Percentiles rank a stretch among this genome's conserved stretches.
phyloP scores from a whole-genome alignment of 2,797 vertebrate genomes.

The Tokudaia muenninki region DNA sequence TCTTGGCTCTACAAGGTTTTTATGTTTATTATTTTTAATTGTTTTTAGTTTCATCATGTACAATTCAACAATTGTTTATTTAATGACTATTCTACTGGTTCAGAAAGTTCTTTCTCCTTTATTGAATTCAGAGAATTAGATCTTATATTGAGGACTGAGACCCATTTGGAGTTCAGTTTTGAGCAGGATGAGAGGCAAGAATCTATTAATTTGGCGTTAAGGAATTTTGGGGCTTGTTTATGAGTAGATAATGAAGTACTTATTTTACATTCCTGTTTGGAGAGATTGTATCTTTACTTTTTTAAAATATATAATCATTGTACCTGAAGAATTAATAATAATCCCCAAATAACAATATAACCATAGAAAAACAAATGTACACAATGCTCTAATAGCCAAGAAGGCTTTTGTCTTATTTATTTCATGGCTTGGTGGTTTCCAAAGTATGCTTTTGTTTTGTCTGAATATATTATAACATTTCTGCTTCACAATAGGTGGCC shows the following conservation, averaged over 20 bases:
- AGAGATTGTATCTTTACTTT: conserved; percentile 44
- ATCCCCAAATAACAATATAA: neutral
- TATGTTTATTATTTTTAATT: neutral
- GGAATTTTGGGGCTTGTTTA: neutral
- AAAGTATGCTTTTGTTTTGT: conserved; percentile 36
- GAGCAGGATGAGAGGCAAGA: neutral
- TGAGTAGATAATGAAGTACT: conserved; percentile 62
- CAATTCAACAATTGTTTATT: neutral
- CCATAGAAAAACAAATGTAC: neutral
- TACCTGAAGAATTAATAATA: neutral
- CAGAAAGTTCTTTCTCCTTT: neutral
- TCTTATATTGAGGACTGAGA: too few relatives aligned
- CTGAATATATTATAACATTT: neutral
- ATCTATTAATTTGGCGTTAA: neutral
- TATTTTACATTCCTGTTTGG: neutral
- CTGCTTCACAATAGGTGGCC: neutral
- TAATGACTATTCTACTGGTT: neutral
- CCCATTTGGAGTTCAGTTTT: neutral
- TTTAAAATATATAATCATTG: neutral
- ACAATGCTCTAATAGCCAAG: neutral
- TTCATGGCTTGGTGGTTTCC: neutral
- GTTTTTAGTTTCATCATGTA: neutral
- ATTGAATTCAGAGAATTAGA: neutral
- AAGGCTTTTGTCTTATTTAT: conserved; percentile 70
- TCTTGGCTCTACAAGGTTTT: neutral